A percentile compares a stretch with the other conserved stretches of the same genome.
Conservation (phyloP, 1,140 invertebrate species). For the Drosophila novamexicana region DNA sequence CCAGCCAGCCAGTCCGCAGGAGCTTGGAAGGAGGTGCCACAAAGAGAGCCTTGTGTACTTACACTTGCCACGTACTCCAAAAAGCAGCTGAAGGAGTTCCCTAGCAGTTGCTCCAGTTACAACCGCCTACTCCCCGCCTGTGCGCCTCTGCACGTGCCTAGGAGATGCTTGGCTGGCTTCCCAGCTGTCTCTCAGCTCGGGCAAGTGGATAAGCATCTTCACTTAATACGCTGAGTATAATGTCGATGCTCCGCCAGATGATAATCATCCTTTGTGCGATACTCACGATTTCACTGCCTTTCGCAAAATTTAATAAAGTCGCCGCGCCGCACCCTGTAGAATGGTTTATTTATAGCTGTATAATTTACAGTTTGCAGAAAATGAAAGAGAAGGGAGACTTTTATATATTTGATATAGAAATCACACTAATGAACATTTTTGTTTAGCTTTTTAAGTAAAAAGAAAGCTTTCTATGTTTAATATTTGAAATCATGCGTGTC, state of each 20-base stretch:
- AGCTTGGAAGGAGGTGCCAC: neutral
- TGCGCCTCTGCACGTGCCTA: constrained; percentile 12
- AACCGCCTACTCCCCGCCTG: too few relatives aligned
- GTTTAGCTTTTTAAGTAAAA: too few relatives aligned
- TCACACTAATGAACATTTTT: neutral
- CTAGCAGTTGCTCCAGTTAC: constrained; percentile 11
- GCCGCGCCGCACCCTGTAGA: constrained; percentile 19
- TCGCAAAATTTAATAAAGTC: constrained; percentile 72
- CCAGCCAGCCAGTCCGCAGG: neutral
- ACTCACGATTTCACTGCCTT: constrained; percentile 26
- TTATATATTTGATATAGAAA: neutral
- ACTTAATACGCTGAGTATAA: constrained; percentile 77
- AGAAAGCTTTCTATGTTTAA: too few relatives aligned
- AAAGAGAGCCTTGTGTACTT: constrained; percentile 46
- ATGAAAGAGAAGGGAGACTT: neutral
- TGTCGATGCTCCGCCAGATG: constrained; percentile 74
- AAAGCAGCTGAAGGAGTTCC: constrained; percentile 2
- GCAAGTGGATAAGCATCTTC: constrained; percentile 73
- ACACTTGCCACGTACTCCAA: constrained; percentile 60
- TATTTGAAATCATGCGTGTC: too few relatives aligned
- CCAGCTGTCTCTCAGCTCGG: constrained; percentile 9
- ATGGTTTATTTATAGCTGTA: constrained; percentile 37
- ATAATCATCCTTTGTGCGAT: constrained; percentile 71
- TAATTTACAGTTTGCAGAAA: constrained; percentile 25
- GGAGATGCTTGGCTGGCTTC: constrained; percentile 21